Evolutionary conservation across 2,113 vertebrate genomes (phyloP).

Genomic region (Bos indicus): DNA sequence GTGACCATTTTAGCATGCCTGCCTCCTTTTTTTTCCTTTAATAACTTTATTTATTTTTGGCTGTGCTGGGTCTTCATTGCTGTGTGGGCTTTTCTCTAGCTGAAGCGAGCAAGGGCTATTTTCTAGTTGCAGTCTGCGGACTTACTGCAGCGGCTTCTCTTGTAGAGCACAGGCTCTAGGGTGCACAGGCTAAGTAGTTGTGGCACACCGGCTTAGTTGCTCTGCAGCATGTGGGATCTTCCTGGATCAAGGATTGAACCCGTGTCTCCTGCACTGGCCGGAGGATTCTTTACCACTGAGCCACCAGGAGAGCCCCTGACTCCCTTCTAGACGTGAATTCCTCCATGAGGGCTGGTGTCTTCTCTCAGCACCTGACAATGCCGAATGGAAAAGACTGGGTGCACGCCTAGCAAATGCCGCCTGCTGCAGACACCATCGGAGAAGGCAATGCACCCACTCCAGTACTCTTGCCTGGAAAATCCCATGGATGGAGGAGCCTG

Average conservation of each 20-base stretch:
- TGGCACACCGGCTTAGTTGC: neutral
- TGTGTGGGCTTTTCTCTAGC: neutral
- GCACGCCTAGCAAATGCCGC: neutral
- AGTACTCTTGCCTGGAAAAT: too few relatives aligned
- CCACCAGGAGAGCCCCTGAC: neutral
- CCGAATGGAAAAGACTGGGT: neutral
- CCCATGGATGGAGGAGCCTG: too few relatives aligned
- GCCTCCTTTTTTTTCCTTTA: neutral
- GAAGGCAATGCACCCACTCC: too few relatives aligned
- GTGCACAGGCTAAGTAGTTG: neutral
- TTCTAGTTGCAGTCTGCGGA: neutral
- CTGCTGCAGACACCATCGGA: neutral
- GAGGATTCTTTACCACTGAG: neutral
- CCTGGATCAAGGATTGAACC: neutral
- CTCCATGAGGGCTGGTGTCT: neutral
- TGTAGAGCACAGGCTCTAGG: neutral
- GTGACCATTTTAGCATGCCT: neutral
- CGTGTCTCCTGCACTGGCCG: neutral
- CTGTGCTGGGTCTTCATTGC: neutral
- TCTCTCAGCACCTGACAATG: neutral
- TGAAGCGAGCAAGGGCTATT: neutral
- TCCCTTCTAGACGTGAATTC: neutral
- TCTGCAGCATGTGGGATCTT: neutral
- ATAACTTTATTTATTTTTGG: neutral
- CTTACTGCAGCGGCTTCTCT: neutral